Conservation (phyloP, 1,140 invertebrate genomes). For the Telenomus remus region DNA sequence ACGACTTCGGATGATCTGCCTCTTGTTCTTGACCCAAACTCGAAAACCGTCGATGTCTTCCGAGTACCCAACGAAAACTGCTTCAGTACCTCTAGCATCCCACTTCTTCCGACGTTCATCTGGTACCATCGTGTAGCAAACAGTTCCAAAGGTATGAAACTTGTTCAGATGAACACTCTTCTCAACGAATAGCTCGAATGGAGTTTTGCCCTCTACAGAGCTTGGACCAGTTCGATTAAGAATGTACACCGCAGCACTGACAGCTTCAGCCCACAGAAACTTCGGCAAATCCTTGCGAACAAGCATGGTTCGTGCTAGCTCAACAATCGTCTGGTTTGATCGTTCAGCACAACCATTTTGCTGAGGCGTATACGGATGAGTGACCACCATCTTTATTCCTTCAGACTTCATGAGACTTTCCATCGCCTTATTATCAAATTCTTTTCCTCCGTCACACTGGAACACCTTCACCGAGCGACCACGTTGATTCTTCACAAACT, state of each 20-base stretch:
- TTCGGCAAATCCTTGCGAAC: slow-evolving; percentile 62
- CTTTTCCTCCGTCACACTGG: slow-evolving; percentile 48
- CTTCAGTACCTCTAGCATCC: slow-evolving; percentile 10
- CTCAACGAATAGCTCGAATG: slow-evolving; percentile 46
- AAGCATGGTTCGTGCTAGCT: slow-evolving; percentile 64
- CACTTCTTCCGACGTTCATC: slow-evolving; percentile 11
- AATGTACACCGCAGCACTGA: slow-evolving; percentile 63
- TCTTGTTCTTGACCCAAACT: slow-evolving; percentile 15
- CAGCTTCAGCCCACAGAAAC: slow-evolving; percentile 74
- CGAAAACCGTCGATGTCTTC: slow-evolving; percentile 15
- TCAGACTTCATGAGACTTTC: slow-evolving; percentile 48
- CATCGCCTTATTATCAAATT: slow-evolving; percentile 46
- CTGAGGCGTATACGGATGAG: slow-evolving; percentile 65
- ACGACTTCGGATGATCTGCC: slow-evolving; percentile 3
- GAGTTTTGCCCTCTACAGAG: slow-evolving; percentile 27
- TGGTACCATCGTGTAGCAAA: neutral
- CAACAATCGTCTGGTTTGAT: slow-evolving; percentile 69
- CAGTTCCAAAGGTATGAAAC: slow-evolving; percentile 65
- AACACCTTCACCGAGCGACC: slow-evolving; percentile 37
- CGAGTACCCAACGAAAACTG: slow-evolving; percentile 18
- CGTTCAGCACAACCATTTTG: slow-evolving; percentile 71
- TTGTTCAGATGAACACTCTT: slow-evolving; percentile 52
- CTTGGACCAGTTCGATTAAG: slow-evolving; percentile 55
- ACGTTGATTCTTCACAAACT: slow-evolving; percentile 46
- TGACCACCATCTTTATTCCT: slow-evolving; percentile 45